Evolutionary conservation across 2,113 vertebrate genomes (phyloP).

Genomic region (Ranitomeya imitator): DNA sequence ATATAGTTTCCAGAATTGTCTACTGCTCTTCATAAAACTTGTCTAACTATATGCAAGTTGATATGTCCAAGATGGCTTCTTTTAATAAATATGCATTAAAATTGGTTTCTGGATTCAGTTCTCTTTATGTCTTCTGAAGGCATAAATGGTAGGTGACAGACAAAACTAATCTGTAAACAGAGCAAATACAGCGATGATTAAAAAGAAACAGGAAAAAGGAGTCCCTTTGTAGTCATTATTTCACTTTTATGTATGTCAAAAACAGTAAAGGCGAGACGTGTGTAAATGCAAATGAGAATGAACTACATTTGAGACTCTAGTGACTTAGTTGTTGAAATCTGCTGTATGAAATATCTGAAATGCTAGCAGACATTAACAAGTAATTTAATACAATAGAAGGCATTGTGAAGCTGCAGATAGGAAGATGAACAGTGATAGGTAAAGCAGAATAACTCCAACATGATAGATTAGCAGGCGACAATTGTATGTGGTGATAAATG

Average conservation of each 20-base stretch:
- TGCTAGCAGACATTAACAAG: conserved; percentile 45
- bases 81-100: not conserved
- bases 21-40: not conserved
- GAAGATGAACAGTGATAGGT: conserved; percentile 52
- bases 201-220: conserved; percentile 13
- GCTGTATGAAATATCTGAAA: conserved; percentile 29
- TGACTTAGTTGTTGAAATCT: conserved; percentile 32
- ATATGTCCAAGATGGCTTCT: not conserved
- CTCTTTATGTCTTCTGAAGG: conserved; percentile 2
- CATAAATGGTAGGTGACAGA: conserved; percentile 21
- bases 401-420: conserved; percentile 41
- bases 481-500: conserved; percentile 33
- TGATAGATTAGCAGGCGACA: conserved; percentile 47
- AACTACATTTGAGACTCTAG: conserved; percentile 39
- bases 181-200: conserved; percentile 24
- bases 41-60: not conserved
- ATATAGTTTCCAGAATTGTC: not conserved
- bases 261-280: conserved; percentile 28
- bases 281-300: conserved; percentile 31
- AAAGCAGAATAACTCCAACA: conserved; percentile 46
- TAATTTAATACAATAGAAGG: conserved; percentile 51
- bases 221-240: conserved; percentile 33
- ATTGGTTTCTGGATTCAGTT: not conserved
- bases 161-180: conserved; percentile 35
- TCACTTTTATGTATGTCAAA: conserved; percentile 40